These are phyloP conservation scores for Agapornis canus DNA, from an alignment of 2,797 vertebrate genomes.

Conservation along the genomic window DNA sequence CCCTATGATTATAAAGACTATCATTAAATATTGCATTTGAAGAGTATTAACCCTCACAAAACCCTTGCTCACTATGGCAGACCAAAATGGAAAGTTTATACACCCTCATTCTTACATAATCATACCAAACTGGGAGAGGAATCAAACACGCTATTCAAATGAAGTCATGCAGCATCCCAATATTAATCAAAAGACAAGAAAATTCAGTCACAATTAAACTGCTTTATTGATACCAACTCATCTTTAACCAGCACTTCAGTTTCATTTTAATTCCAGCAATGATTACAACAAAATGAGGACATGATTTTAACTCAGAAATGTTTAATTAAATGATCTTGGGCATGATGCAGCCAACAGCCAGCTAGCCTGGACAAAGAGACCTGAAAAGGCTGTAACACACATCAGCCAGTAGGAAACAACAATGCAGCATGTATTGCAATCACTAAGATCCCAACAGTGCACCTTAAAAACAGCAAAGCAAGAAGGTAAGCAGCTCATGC, in stretches of 20 bases:
- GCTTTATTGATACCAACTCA: conserved; percentile 4
- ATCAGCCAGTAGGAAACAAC: neutral
- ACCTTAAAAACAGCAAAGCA: neutral
- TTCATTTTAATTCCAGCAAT: neutral
- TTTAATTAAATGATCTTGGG: neutral
- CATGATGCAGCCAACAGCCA: neutral
- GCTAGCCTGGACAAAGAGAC: neutral
- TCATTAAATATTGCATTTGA: neutral
- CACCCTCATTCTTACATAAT: neutral
- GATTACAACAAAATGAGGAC: neutral
- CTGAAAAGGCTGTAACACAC: neutral
- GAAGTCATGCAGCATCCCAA: neutral
- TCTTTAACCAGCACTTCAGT: neutral
- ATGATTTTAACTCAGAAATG: neutral
- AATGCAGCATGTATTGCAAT: fast-evolving
- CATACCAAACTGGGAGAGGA: neutral
- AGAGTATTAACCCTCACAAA: neutral
- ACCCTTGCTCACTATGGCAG: fast-evolving
- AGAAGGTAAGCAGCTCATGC: neutral
- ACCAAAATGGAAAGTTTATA: neutral
- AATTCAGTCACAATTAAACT: neutral
- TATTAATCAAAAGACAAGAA: neutral
- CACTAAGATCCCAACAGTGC: neutral
- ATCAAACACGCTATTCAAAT: neutral
- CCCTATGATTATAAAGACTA: neutral